phyloP scores from a whole-genome alignment of 2,888 invertebrate species.

The Oscheius sp. region DNA sequence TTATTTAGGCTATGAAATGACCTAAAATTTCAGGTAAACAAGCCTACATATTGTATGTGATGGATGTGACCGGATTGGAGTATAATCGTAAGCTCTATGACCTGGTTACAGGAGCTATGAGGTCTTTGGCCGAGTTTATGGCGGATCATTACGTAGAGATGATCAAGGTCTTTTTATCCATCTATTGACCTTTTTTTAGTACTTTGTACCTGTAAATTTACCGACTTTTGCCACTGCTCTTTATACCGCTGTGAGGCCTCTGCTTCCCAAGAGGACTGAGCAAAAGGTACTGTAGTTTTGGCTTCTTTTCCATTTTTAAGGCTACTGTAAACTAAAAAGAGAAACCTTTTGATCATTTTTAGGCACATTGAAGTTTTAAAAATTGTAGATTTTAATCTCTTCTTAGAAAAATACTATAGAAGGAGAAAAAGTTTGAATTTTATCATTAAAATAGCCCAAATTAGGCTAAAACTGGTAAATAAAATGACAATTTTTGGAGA shows the following conservation, averaged over 20 bases:
- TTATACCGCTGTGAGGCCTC: conserved; percentile 59
- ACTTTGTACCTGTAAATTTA: conserved; percentile 62
- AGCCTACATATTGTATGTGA: conserved; percentile 64
- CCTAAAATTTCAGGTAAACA: conserved; percentile 56
- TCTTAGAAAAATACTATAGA: too few relatives aligned
- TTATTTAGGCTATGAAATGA: too few relatives aligned
- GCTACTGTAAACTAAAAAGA: too few relatives aligned
- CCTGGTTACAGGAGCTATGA: conserved; percentile 60
- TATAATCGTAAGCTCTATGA: conserved; percentile 61
- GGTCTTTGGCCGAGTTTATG: conserved; percentile 64
- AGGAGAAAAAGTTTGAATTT: too few relatives aligned
- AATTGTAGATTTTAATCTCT: too few relatives aligned
- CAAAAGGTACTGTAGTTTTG: too few relatives aligned
- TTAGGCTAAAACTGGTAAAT: too few relatives aligned
- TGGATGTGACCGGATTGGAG: conserved; percentile 62
- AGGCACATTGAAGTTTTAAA: too few relatives aligned
- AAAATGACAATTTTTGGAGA: too few relatives aligned
- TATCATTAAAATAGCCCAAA: too few relatives aligned
- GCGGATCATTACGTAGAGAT: conserved; percentile 66
- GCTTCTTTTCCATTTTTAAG: too few relatives aligned
- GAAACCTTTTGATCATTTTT: too few relatives aligned
- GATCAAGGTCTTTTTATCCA: conserved; percentile 63
- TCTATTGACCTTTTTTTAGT: conserved; percentile 61
- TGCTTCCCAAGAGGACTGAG: conserved; percentile 63
- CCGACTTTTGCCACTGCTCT: conserved; percentile 60